A percentile compares a stretch with the other conserved stretches of the same genome.
Evolutionary conservation across 1,140 invertebrate genomes (phyloP).

Genomic region (Heterodera schachtii): DNA sequence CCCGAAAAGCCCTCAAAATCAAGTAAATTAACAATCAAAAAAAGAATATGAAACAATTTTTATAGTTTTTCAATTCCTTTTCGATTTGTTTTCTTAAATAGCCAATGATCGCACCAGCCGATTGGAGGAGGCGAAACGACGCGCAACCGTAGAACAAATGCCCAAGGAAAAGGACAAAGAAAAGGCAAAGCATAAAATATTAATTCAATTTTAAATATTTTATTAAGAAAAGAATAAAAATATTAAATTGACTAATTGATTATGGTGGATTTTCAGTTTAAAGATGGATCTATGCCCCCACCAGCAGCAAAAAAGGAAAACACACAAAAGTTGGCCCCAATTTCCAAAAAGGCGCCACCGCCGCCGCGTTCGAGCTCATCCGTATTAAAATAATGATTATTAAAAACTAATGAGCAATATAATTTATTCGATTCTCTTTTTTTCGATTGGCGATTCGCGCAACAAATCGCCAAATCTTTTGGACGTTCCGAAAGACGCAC

Average conservation of each 20-base stretch:
- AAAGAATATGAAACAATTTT: not conserved
- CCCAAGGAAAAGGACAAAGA: slow-evolving; percentile 12
- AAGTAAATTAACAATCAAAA: not conserved
- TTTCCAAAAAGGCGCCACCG: not conserved
- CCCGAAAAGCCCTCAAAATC: not conserved
- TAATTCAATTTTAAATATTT: not conserved
- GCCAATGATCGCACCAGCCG: slow-evolving; percentile 3
- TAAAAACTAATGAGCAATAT: too few relatives aligned
- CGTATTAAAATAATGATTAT: too few relatives aligned
- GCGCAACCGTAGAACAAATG: slow-evolving; percentile 26
- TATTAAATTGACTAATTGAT: not conserved
- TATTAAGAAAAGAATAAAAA: not conserved
- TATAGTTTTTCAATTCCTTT: not conserved
- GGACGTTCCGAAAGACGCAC: not conserved
- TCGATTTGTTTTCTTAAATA: not conserved
- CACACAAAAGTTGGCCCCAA: not conserved
- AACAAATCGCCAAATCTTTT: not conserved
- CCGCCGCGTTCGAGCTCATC: slow-evolving; percentile 14
- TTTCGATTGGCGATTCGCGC: not conserved
- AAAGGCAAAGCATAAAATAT: slow-evolving; percentile 1
- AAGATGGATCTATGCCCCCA: not conserved
- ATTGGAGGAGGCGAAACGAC: slow-evolving; percentile 14
- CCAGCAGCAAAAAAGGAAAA: slow-evolving; percentile 11
- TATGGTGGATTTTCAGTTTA: not conserved
- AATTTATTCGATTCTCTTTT: not conserved